These are phyloP conservation scores for Conus canariensis DNA, from an alignment of 2,888 invertebrate genomes.

Conservation along the genomic window DNA sequence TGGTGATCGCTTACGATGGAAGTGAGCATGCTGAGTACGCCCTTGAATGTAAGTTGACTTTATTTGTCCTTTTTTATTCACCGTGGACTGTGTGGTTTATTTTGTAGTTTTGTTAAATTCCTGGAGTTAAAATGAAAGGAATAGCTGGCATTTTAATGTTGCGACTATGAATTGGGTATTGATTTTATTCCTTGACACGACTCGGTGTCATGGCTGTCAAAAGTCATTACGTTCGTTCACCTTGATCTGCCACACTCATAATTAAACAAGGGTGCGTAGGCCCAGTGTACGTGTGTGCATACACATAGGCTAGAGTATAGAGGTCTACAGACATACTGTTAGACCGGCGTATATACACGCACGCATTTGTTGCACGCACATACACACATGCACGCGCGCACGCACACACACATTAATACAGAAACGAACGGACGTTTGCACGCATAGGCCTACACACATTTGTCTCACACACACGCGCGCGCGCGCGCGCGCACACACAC, in stretches of 20 bases:
- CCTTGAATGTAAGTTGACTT: conserved; percentile 48
- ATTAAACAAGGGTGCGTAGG: no score
- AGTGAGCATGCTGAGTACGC: conserved; percentile 51
- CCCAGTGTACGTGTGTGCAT: no score
- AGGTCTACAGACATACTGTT: no score
- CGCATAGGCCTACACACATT: not conserved
- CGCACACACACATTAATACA: not conserved
- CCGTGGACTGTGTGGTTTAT: not conserved
- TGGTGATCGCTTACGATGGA: conserved; percentile 49
- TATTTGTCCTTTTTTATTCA: not conserved
- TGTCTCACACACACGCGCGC: not conserved
- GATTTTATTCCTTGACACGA: no score
- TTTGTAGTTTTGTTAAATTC: not conserved
- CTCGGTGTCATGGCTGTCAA: no score
- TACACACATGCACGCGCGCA: not conserved
- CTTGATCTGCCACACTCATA: no score
- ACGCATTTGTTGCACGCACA: not conserved
- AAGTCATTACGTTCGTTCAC: no score
- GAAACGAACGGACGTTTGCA: not conserved
- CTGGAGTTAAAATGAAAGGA: no score
- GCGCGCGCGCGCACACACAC: not conserved
- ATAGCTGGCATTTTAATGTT: not conserved
- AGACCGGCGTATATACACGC: no score
- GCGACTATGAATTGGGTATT: not conserved
- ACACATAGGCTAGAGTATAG: no score